These are phyloP conservation scores for Clupea harengus DNA, from an alignment of 2,113 vertebrate species.

Conservation along the genomic window DNA sequence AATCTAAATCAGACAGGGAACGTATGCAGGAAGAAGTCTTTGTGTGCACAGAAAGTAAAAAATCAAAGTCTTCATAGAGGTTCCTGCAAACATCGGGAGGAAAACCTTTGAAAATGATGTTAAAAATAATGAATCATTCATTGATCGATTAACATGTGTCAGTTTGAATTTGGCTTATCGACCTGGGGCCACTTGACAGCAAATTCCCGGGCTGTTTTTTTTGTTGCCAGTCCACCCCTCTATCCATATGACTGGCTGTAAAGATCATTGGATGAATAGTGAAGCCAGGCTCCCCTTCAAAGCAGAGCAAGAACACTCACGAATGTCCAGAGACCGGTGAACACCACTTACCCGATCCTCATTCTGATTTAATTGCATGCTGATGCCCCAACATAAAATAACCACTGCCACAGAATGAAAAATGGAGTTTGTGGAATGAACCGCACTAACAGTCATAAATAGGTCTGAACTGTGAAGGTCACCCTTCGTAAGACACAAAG, in stretches of 20 bases:
- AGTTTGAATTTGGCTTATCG: too few species aligned
- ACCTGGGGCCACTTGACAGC: too few species aligned
- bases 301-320: neutral
- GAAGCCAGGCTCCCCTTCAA: conserved; percentile 50
- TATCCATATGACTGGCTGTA: neutral
- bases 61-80: too few species aligned
- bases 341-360: neutral
- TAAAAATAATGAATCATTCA: too few species aligned
- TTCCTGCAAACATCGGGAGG: too few species aligned
- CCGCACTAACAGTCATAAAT: neutral
- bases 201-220: too few species aligned
- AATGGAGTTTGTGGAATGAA: neutral
- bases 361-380: neutral
- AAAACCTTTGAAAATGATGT: too few species aligned
- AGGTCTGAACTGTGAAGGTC: neutral
- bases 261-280: conserved; percentile 4
- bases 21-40: too few species aligned
- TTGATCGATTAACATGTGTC: too few species aligned
- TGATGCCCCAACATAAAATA: neutral
- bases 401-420: neutral
- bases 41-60: too few species aligned
- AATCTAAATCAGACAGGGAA: too few species aligned
- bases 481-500: neutral
- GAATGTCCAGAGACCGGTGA: neutral
- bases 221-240: neutral